Base-by-base conservation (phyloP, 2,797 vertebrate species). In the Myioborus melanocephalus region DNA sequence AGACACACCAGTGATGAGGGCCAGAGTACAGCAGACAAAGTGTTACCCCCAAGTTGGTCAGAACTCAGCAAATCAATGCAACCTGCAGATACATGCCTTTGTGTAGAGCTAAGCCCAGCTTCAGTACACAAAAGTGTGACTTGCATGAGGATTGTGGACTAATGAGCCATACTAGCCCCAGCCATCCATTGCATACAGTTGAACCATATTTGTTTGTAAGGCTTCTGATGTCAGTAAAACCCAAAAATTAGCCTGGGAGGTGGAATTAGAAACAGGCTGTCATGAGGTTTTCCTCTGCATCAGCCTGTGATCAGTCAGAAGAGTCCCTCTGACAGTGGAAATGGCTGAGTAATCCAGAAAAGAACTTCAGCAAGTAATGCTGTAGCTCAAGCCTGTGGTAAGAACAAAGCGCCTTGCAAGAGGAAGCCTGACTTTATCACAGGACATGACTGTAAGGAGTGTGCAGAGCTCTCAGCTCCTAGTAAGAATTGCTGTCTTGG, bases 291-390 rank as follows among this genome's bases (percentile, higher is more conserved):
- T 76, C 30, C 65, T 77, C 41, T 86, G 15, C 5, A 1, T 69
- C 83, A 92, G 66, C 19, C 53, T 87, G 23, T 56, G 60, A 49
- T 84, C 81, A 84, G 15, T 65, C 72, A 64, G 69, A 68, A 76
- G 16, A 71, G 30, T 81, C 22, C 17, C 22, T 73, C 53, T 39
- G 50, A 57, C 28, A 35, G n/a, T 19, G 1, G 65, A 75, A 61
- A 61, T 78, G 50, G 16, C 37, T 24, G 21, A 72, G 23, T 37
- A 63, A 64, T 43, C 8, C 27, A 71, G 80, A 88, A 66, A 66
- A 91, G 44, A 69, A 24, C 64, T 46, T 46, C 37, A 47, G 35
- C 47, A 50, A 65, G 21, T 47, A 32, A 35, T 66, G n/a, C 14
- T 63, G 22, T 50, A 69, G 47, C 59, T 75, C 26, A 71, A 41